These are phyloP conservation scores for Sarcophaga peregrina DNA, from an alignment of 1,140 invertebrate genomes.

Conservation along the genomic window DNA sequence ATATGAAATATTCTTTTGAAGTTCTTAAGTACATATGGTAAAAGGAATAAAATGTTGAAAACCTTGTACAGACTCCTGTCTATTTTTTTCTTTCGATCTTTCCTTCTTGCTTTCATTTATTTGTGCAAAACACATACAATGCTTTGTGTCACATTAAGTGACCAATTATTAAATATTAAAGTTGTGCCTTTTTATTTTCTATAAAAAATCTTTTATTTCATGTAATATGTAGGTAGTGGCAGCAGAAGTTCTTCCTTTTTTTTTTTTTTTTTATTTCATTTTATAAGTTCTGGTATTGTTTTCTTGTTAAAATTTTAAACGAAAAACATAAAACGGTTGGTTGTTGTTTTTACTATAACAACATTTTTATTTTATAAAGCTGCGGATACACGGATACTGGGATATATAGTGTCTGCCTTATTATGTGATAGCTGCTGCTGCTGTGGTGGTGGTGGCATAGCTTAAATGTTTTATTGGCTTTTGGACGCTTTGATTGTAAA, in stretches of 20 bases:
- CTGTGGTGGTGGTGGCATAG: neutral
- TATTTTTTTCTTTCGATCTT: too few species aligned
- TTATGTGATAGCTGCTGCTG: constrained; percentile 23
- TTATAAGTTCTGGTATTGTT: neutral
- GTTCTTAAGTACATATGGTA: neutral
- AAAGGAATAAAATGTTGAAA: neutral
- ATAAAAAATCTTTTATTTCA: neutral
- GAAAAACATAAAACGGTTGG: constrained; percentile 16
- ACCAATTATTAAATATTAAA: constrained; percentile 42
- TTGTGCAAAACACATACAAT: constrained; percentile 29
- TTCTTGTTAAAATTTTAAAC: constrained; percentile 22
- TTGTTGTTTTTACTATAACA: constrained; percentile 37
- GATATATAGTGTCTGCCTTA: neutral
- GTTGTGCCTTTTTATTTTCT: constrained; percentile 31
- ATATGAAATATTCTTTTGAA: constrained; percentile 42
- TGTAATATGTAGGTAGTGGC: neutral
- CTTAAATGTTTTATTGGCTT: constrained; percentile 38
- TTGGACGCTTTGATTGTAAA: neutral
- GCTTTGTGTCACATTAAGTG: constrained; percentile 40
- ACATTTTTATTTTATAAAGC: constrained; percentile 30
- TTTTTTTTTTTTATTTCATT: neutral
- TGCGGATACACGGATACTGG: neutral
- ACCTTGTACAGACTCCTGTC: neutral
- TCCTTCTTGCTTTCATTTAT: neutral
- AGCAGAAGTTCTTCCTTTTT: neutral